Percentiles rank a stretch among this genome's conserved stretches.
Evolutionary conservation across 2,797 vertebrate genomes (phyloP).

Genomic region (Phoxinus dragarum): DNA sequence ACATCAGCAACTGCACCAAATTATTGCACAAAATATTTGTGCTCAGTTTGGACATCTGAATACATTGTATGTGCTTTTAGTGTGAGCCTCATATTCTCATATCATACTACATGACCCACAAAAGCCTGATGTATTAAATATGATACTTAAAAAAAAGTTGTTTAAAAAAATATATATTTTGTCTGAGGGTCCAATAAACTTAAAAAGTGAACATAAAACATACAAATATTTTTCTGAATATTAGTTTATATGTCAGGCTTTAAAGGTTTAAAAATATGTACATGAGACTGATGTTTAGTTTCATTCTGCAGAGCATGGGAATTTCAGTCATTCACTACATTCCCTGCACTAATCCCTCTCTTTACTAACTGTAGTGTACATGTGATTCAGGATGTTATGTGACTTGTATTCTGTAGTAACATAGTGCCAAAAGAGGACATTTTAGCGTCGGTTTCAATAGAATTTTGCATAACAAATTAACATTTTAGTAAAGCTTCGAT

Average conservation of each 20-base stretch:
- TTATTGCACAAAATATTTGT: not conserved
- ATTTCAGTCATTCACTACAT: not conserved
- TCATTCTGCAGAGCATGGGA: not conserved
- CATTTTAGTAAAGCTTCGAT: not conserved
- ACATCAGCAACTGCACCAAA: not conserved
- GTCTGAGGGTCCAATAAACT: not conserved
- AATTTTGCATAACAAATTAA: not conserved
- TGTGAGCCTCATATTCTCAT: not conserved
- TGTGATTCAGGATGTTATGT: not conserved
- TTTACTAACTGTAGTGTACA: not conserved
- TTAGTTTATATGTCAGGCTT: not conserved
- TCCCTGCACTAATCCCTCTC: constrained; percentile 3
- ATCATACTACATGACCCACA: not conserved
- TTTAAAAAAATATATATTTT: not conserved
- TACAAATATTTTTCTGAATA: not conserved
- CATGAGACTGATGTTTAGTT: not conserved
- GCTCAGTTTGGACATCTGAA: not conserved
- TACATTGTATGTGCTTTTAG: not conserved
- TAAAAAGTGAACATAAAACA: not conserved
- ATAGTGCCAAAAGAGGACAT: not conserved
- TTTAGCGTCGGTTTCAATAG: not conserved
- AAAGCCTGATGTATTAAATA: not conserved
- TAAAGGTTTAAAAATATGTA: not conserved
- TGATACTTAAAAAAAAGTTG: too few species aligned
- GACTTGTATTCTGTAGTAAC: not conserved